Percentiles rank a stretch among this genome's conserved stretches.
Evolutionary conservation across 2,113 vertebrate species (phyloP).

Genomic region (Cercopithecus mona): DNA sequence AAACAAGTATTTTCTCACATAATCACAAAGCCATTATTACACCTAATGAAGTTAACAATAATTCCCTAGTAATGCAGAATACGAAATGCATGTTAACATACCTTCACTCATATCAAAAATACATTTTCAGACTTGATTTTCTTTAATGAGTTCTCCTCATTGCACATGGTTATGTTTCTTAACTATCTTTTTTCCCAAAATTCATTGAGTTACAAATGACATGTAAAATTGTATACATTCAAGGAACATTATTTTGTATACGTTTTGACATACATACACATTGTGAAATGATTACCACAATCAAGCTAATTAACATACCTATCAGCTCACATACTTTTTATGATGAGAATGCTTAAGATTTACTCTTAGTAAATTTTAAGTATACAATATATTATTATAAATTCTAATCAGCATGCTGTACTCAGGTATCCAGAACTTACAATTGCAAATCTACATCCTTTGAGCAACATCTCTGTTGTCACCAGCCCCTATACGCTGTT

Average conservation of each 20-base stretch:
- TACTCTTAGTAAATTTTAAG: neutral
- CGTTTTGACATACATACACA: neutral
- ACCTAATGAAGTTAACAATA: neutral
- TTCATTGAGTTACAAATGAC: neutral
- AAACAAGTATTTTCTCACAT: slow-evolving; percentile 9
- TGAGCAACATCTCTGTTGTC: neutral
- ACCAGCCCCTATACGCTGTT: rapidly evolving
- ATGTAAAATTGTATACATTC: neutral
- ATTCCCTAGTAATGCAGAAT: neutral
- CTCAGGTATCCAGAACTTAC: neutral
- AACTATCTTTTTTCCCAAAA: neutral
- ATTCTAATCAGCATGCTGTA: neutral
- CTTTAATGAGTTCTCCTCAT: neutral
- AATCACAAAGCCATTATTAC: neutral
- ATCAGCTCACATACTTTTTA: neutral
- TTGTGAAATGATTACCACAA: neutral
- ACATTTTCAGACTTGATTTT: slow-evolving; percentile 25
- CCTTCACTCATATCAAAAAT: neutral
- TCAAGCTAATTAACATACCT: neutral
- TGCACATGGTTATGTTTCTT: neutral
- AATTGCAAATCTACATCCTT: neutral
- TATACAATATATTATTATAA: neutral
- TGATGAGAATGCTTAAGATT: neutral
- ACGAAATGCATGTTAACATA: neutral
- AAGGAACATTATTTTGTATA: neutral